A percentile compares a stretch with the other conserved stretches of the same genome.
Conservation (phyloP, 2,113 vertebrate species). For the Ursus arctos region DNA sequence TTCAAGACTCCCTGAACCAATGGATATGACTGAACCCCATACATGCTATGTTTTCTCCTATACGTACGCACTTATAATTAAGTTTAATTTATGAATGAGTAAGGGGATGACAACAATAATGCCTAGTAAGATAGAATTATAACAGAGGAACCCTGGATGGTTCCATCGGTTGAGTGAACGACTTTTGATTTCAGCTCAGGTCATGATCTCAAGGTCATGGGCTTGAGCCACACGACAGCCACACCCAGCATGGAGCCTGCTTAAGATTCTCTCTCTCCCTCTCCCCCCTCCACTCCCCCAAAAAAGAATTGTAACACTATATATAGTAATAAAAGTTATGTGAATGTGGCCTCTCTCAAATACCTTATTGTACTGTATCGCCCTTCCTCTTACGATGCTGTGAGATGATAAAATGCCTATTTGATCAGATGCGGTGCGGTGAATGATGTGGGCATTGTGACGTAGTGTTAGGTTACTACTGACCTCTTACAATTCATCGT, state of each 20-base stretch:
- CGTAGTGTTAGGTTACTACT: background rate
- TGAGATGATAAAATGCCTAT: background rate
- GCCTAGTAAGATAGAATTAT: background rate
- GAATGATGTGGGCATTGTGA: background rate
- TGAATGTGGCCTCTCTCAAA: background rate
- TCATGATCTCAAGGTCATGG: background rate
- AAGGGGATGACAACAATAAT: background rate
- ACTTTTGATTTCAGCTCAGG: background rate
- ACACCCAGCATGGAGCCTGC: background rate
- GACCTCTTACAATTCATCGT: background rate
- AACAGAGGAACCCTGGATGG: background rate
- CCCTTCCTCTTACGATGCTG: background rate
- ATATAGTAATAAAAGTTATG: background rate
- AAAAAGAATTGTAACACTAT: background rate
- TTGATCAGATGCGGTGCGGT: background rate
- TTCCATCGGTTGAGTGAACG: background rate
- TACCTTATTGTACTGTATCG: background rate
- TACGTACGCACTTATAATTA: background rate
- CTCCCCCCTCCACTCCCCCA: accelerated
- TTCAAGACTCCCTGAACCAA: background rate
- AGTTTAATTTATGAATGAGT: background rate
- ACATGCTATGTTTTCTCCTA: background rate
- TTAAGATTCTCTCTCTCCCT: background rate
- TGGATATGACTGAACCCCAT: background rate
- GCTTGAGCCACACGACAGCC: background rate